A percentile compares a stretch with the other conserved stretches of the same genome.
Evolutionary conservation across 2,888 invertebrate genomes (phyloP).

Genomic region (Allacma fusca): DNA sequence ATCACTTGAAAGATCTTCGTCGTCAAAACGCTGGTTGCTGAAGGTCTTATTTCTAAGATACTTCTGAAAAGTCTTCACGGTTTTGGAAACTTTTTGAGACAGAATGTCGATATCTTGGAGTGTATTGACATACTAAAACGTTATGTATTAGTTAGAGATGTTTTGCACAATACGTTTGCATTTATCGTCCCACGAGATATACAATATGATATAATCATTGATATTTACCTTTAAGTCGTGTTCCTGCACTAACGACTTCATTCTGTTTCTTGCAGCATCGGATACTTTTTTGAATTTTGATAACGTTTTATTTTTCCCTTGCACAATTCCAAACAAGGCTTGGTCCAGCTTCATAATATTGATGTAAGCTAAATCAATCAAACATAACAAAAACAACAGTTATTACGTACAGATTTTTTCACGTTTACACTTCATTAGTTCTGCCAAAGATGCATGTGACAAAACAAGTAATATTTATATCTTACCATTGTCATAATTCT

Average conservation of each 20-base stretch:
- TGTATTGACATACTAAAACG: constrained; percentile 16
- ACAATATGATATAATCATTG: neutral
- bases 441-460: neutral
- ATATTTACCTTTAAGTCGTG: constrained; percentile 10
- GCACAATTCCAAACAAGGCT: neutral
- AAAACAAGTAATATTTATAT: neutral
- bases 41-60: neutral
- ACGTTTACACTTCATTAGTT: no score
- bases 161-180: neutral
- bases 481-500: constrained; percentile 6
- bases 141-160: no score
- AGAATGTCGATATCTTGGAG: constrained; percentile 4
- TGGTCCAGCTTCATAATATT: constrained; percentile 14
- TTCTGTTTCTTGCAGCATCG: constrained; percentile 17
- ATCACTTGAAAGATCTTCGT: neutral
- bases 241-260: constrained; percentile 16
- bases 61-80: neutral
- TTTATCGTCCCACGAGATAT: no score
- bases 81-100: neutral
- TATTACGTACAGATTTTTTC: neutral
- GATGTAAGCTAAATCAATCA: constrained; percentile 11
- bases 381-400: neutral
- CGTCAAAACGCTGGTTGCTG: neutral
- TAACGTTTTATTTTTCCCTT: constrained; percentile 13
- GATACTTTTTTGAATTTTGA: constrained; percentile 18